Evolutionary conservation across 1,140 invertebrate species (phyloP).

Genomic region (Cephus cinctus): DNA sequence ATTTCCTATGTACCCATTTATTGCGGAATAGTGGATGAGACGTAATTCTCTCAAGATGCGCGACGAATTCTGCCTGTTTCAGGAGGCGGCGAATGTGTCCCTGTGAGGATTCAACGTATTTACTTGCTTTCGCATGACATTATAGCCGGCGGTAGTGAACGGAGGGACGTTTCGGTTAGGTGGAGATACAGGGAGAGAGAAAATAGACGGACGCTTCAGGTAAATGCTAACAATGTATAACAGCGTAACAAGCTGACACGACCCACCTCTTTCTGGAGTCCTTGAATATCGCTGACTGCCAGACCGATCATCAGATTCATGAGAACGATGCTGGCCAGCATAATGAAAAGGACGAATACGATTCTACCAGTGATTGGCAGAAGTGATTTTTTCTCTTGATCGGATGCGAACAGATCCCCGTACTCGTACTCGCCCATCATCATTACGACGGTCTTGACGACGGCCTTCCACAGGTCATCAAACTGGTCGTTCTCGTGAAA

Average conservation of each 20-base stretch:
- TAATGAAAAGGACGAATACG: constrained; percentile 61
- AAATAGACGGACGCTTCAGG: too few relatives aligned
- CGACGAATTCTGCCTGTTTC: constrained; percentile 50
- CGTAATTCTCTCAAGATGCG: constrained; percentile 40
- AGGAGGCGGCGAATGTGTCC: constrained; percentile 44
- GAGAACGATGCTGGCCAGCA: constrained; percentile 64
- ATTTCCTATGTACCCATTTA: constrained; percentile 20
- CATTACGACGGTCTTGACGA: constrained; percentile 61
- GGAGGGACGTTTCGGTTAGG: too few relatives aligned
- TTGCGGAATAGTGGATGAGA: constrained; percentile 26
- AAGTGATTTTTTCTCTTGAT: constrained; percentile 11
- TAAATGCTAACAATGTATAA: too few relatives aligned
- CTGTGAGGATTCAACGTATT: constrained; percentile 37
- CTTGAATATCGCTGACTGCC: constrained; percentile 65
- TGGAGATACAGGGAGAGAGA: too few relatives aligned
- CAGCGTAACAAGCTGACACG: too few relatives aligned
- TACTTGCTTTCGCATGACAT: not conserved
- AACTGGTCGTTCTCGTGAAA: constrained; percentile 53
- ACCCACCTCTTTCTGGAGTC: constrained; percentile 51
- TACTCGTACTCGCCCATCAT: constrained; percentile 64
- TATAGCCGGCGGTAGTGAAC: too few relatives aligned
- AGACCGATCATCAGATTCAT: constrained; percentile 66
- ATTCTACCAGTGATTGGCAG: constrained; percentile 49
- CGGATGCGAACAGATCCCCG: constrained; percentile 39
- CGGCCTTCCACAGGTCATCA: constrained; percentile 44